Evolutionary conservation across 1,140 invertebrate species (phyloP), one percentile per base, ranked within the genome.

Genomic region (Stratiolaelaps scimitus): DNA sequence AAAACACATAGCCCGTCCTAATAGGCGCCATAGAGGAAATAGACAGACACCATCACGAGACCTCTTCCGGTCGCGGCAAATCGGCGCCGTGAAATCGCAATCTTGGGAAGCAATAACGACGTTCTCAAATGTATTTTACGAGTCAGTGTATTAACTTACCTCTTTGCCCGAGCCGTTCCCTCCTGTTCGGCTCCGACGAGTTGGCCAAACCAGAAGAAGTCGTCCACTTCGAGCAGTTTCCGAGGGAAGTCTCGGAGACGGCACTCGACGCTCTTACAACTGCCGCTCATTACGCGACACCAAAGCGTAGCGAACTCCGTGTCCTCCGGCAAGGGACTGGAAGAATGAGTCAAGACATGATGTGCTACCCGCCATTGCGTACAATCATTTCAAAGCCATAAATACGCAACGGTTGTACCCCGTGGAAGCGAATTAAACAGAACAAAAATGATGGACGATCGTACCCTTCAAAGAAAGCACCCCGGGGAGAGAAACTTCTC

Each of bases 161-260:
- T 43, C 47, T 69, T 75, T 85, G 85, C 84, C 77, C 90, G 80
- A 43, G 83, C 81, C 0, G 84, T 85, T 0, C 89, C 86, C 64
- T 84, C 75, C 70, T 90, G 86, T 75, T 97, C 93, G 0, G 91
- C 92, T 0, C 89, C 94, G 64, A 87, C 83, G 1, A 98, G 75
- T 70, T 84, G 83, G 0, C 94, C 95, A 83, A 88, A 95, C 29
- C 96, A 80, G 67, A 85, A 84, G 71, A 94, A 80, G 64, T 85
- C 81, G 69, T 84, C 82, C 40, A 94, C 85, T 68, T 88, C 82
- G 45, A 95, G 78, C 74, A 93, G 81, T 1, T 90, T 88, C 72
- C 94, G 91, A 0, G 92, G 92, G 74, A 96, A 98, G 77, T 98
- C 95, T n/a, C 94, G 79, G 66, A 98, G 79, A 64, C 88, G 83